phyloP scores from a whole-genome alignment of 2,888 invertebrate species.

The Clusia tigrina region DNA sequence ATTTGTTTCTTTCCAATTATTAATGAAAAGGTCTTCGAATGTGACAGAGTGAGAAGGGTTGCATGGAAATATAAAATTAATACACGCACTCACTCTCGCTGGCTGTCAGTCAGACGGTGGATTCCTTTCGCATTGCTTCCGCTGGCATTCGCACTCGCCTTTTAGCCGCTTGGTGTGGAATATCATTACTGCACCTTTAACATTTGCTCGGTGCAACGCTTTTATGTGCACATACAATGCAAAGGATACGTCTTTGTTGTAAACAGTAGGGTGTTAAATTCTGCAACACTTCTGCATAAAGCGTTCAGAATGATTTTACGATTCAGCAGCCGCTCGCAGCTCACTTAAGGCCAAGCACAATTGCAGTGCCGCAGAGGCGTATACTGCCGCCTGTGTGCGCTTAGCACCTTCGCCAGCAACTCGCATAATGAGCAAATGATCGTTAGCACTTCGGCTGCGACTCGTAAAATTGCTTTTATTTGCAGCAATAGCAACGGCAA shows the following conservation, averaged over 20 bases:
- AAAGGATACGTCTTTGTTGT: neutral
- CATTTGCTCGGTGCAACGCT: neutral
- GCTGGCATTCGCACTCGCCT: neutral
- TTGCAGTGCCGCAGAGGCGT: neutral
- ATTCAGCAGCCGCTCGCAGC: neutral
- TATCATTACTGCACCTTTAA: neutral
- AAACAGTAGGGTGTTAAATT: conserved; percentile 15
- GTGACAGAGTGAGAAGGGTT: too few relatives aligned
- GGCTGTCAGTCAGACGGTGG: too few relatives aligned
- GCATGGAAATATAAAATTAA: too few relatives aligned
- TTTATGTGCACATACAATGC: conserved; percentile 2
- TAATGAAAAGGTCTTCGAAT: too few relatives aligned
- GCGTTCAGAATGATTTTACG: neutral
- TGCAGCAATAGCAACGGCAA: too few relatives aligned
- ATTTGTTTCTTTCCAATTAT: too few relatives aligned
- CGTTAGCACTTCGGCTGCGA: conserved; percentile 8
- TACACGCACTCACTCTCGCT: too few relatives aligned
- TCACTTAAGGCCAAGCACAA: neutral
- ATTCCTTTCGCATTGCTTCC: too few relatives aligned
- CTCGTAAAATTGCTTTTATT: conserved; percentile 1
- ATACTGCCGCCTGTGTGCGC: neutral
- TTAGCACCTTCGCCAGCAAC: too few relatives aligned
- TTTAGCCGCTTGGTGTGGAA: neutral
- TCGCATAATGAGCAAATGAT: conserved; percentile 23
- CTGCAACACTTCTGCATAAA: conserved; percentile 16